Percentiles rank a stretch among this genome's conserved stretches.
These are phyloP conservation scores for Agriotes lineatus DNA, from an alignment of 2,888 invertebrate species.

Conservation along the genomic window DNA sequence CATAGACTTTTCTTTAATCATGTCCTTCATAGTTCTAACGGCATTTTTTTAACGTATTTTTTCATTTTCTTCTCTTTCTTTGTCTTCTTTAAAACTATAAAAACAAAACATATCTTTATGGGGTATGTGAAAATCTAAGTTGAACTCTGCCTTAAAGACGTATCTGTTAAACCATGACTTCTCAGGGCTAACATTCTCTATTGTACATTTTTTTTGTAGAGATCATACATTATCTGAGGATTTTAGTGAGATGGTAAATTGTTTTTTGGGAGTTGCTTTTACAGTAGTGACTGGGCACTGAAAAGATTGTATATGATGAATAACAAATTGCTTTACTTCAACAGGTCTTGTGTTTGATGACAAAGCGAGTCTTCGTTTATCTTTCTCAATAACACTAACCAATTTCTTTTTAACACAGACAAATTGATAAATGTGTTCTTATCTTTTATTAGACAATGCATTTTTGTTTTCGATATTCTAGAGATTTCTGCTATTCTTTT, in stretches of 20 bases:
- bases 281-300: not conserved
- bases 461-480: not conserved
- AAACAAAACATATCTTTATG: not conserved
- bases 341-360: not conserved
- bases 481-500: not conserved
- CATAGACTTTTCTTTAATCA: not conserved
- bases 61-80: not conserved
- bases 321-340: not conserved
- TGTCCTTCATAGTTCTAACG: not conserved
- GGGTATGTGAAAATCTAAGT: not conserved
- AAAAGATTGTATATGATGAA: not conserved
- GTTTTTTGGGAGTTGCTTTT: not conserved
- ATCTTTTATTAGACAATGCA: not conserved
- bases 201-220: not conserved
- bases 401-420: not conserved
- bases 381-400: not conserved
- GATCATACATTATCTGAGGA: not conserved
- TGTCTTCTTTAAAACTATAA: not conserved
- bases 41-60: not conserved
- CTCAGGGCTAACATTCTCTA: not conserved
- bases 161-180: not conserved
- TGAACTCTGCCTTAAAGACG: not conserved
- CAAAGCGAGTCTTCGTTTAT: not conserved
- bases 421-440: not conserved
- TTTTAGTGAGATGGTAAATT: not conserved